Base-by-base conservation (phyloP, 35 echinoderm and acorn worm species). In the Diadema setosum region DNA sequence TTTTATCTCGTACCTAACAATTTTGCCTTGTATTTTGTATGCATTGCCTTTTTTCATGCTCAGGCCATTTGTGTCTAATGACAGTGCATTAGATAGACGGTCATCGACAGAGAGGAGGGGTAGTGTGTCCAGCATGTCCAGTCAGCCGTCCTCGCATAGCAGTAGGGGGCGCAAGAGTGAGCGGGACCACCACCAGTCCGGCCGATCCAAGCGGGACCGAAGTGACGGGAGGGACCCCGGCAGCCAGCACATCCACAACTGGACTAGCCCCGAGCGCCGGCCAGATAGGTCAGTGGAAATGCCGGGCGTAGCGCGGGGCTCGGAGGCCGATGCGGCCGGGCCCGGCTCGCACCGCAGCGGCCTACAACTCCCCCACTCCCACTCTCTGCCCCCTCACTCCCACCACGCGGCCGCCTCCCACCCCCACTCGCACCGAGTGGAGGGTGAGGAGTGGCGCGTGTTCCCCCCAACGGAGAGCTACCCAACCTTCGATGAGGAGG, bases 261-360 rank as follows among this genome's bases (percentile, higher is more conserved):
- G 73, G 73, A 78, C 73, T 41, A 78, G 73, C 73, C 73, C 73
- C 34, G 73, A 78, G 73, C 73, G 40, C 73, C 73, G 37, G 29
- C 35, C 73, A 3, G 73, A 78, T 78, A 78, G 73, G 73, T 78
- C 73, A 78, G 73, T 78, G 73, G 73, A 78, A 78, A 78, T 78
- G 73, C 73, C 73, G 15, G n/a, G 37, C 40, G 63, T 67, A 34
- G 63, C 63, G 27, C 63, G 30, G 27, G 73, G 33, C 29, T n/a
- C 27, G 17, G 73, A 78, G 33, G 73, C 73, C 73, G 73, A 78
- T 21, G 34, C 73, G 44, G 14, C 73, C 37, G 40, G 27, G 34
- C 37, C 73, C 73, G n/a, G 48, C 48, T 78, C 73, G 25, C 73
- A 78, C 40, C 73, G 73, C 33, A 78, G 24, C 73, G 73, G 73